Evolutionary conservation across 2,113 vertebrate species (phyloP), one percentile per base, ranked within the genome.

Genomic region (Entelurus aequoreus): DNA sequence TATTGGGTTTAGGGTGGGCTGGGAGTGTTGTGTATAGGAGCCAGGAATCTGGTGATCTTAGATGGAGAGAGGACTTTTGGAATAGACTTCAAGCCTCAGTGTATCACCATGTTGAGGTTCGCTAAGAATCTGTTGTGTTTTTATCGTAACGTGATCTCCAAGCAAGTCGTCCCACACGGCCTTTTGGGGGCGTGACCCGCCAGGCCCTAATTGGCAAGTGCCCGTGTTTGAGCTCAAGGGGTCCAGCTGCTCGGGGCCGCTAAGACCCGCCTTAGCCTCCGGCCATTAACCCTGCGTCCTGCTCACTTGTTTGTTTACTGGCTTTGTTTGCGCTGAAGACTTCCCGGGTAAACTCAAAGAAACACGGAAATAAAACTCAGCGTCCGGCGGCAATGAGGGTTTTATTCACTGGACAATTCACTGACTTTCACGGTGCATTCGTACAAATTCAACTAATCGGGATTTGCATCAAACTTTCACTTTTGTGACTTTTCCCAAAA

Each of bases 281-380:
- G 52, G 50, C 54, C 60, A 10, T 60, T 57, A 71, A 75, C 19
- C 72, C 62, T 61, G 37, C 42, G 60, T 57, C 71, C 63, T 15
- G 48, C 65, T 66, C 69, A 58, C 60, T 42, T 86, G 82, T 87
- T 89, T 87, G 84, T 85, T 79, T 79, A 68, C 79, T 76, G 79
- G 67, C 76, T 81, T 83, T 87, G 81, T 89, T 89, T 88, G 69
- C 71, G 74, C 70, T 68, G 4, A 50, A 79, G 79, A 77, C 80
- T 88, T 84, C 81, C 80, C 87, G 60, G 71, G 83, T 77, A 79
- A 89, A 84, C 79, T 53, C 58, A 50, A 54, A 28, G 56, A 69
- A 77, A 70, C 57, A 48, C 60, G 8, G 59, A 54, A 62, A 51
- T 15, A 48, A 69, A 70, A 49, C 62, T 59, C 52, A 63, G 67